Conservation (phyloP, 2,888 invertebrate species). For the Ecliptopera silaceata region DNA sequence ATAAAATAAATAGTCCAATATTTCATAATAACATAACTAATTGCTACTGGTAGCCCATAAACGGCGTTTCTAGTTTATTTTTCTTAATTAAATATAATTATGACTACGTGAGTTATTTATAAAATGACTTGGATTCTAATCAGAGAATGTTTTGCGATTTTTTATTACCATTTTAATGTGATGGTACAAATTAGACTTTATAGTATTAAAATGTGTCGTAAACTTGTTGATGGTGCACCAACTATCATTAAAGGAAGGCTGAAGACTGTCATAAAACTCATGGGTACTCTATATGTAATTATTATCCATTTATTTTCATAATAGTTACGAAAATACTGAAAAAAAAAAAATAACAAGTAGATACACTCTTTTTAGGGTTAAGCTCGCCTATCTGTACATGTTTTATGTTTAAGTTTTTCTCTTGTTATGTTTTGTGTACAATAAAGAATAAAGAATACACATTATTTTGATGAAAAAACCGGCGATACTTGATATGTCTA, state of each 20-base stretch:
- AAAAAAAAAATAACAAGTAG: no score
- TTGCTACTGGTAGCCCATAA: constrained; percentile 35
- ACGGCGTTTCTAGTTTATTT: constrained; percentile 31
- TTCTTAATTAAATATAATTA: constrained; percentile 37
- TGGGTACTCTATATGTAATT: no score
- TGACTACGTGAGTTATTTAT: constrained; percentile 26
- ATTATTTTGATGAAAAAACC: no score
- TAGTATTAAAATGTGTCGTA: constrained; percentile 5
- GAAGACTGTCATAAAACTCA: background rate
- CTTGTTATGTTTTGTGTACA: no score
- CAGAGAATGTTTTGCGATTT: constrained; percentile 30
- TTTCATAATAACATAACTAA: constrained; percentile 33
- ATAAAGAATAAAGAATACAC: no score
- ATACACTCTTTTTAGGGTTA: no score
- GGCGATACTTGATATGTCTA: no score
- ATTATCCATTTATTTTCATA: no score
- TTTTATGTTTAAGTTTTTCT: no score
- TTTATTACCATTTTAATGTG: constrained; percentile 30
- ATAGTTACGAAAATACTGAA: no score
- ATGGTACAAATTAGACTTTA: constrained; percentile 16
- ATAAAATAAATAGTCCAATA: constrained; percentile 26
- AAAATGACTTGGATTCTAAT: constrained; percentile 29
- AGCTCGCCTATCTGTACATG: no score
- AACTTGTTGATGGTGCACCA: background rate
- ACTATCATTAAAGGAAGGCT: background rate